These are phyloP conservation scores for Drosophila flavopinicola DNA, from an alignment of 2,888 invertebrate genomes.

Conservation along the genomic window DNA sequence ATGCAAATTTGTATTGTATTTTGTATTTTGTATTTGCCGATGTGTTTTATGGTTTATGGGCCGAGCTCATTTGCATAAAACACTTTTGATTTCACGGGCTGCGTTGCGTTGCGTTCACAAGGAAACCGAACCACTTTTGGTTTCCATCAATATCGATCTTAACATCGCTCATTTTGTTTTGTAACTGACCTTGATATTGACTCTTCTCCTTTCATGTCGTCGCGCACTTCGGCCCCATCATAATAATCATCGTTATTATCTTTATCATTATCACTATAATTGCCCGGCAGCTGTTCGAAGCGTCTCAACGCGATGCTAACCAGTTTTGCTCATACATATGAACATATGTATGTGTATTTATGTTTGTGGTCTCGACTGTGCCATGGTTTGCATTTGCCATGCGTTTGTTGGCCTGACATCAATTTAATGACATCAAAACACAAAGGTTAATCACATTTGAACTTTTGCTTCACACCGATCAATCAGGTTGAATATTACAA, in stretches of 20 bases:
- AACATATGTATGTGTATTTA: conserved; percentile 10
- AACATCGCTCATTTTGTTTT: conserved; percentile 61
- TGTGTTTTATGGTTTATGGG: conserved; percentile 41
- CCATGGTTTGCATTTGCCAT: conserved; percentile 30
- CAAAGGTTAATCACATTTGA: conserved; percentile 79
- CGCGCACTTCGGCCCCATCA: conserved; percentile 20
- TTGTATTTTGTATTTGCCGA: conserved; percentile 31
- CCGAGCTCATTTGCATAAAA: conserved; percentile 64
- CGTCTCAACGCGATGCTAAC: conserved; percentile 49
- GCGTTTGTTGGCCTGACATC: conserved; percentile 47
- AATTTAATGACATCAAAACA: conserved; percentile 66
- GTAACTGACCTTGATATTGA: conserved; percentile 80
- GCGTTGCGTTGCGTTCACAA: conserved; percentile 32
- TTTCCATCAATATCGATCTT: conserved; percentile 36
- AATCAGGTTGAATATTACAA: neutral
- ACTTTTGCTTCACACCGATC: conserved; percentile 39
- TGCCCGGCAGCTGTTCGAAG: conserved; percentile 52
- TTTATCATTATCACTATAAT: conserved; percentile 37
- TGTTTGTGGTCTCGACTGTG: conserved; percentile 25
- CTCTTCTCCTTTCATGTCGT: conserved; percentile 36
- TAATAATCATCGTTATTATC: conserved; percentile 6
- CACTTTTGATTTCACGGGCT: conserved; percentile 63
- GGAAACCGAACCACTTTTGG: conserved; percentile 48
- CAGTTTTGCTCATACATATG: conserved; percentile 46
- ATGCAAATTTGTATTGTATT: conserved; percentile 60